Percentiles rank a stretch among this genome's conserved stretches.
These are phyloP conservation scores for Diabrotica virgifera DNA, from an alignment of 1,140 invertebrate genomes.

Conservation along the genomic window DNA sequence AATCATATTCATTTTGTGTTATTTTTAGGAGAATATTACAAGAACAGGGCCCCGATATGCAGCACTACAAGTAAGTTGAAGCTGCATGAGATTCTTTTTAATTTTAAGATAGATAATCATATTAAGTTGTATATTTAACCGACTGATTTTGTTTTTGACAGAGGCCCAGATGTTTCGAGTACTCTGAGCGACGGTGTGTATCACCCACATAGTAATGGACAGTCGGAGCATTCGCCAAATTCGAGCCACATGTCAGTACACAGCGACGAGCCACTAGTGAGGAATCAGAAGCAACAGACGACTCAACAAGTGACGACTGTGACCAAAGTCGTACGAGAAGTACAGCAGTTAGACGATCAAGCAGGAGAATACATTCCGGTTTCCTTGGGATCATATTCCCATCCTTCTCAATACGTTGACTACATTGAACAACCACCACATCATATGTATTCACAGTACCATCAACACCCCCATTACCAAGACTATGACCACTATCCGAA, in stretches of 20 bases:
- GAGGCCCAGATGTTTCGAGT: conserved; percentile 41
- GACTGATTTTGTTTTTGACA: conserved; percentile 19
- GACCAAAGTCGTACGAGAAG: conserved; percentile 57
- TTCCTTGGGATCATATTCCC: conserved; percentile 45
- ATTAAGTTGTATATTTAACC: no score
- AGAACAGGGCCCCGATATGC: conserved; percentile 63
- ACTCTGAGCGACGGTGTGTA: conserved; percentile 44
- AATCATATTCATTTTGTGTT: conserved; percentile 43
- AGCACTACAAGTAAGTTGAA: conserved; percentile 64
- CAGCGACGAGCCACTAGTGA: conserved; percentile 49
- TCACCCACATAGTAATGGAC: conserved; percentile 51
- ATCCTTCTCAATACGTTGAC: conserved; percentile 47
- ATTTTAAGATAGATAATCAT: not conserved
- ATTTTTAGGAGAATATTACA: conserved; percentile 62
- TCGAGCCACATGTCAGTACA: conserved; percentile 52
- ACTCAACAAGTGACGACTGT: conserved; percentile 56
- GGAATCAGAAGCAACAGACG: conserved; percentile 52
- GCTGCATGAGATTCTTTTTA: conserved; percentile 28
- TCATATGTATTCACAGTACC: conserved; percentile 50
- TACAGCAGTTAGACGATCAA: conserved; percentile 57
- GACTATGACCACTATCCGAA: conserved; percentile 61
- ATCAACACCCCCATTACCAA: conserved; percentile 50
- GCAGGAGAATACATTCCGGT: conserved; percentile 52
- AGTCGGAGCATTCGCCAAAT: conserved; percentile 52
- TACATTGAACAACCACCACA: conserved; percentile 49